A percentile compares a stretch with the other conserved stretches of the same genome.
phyloP scores from a whole-genome alignment of 2,113 vertebrate species.

The Caloenas nicobarica region DNA sequence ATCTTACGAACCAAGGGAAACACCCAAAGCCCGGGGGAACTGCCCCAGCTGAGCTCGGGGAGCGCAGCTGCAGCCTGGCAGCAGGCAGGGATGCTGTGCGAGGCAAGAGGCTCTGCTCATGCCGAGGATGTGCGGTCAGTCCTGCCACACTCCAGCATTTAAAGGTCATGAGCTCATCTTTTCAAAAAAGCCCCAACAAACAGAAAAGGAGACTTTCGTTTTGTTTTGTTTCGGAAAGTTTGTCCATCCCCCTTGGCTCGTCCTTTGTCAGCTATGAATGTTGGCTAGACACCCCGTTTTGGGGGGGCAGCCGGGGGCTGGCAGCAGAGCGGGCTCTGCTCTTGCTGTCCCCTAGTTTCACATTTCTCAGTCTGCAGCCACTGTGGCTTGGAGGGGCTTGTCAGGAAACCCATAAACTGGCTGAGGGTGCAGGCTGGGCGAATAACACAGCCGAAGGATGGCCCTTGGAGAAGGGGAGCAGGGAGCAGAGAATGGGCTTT shows the following conservation, averaged over 20 bases:
- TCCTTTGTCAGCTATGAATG: neutral
- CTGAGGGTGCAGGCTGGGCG: neutral
- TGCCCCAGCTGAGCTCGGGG: too few species aligned
- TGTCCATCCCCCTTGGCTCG: neutral
- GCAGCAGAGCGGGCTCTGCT: neutral
- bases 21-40: too few species aligned
- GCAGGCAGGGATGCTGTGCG: neutral
- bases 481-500: neutral
- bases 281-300: neutral
- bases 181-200: neutral
- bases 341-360: neutral
- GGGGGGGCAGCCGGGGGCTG: neutral
- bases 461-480: neutral
- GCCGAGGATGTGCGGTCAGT: neutral
- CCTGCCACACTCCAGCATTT: neutral
- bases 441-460: accelerated
- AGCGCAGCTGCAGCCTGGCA: neutral
- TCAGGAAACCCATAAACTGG: neutral
- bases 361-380: accelerated
- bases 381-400: neutral
- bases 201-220: neutral
- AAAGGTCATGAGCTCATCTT: neutral
- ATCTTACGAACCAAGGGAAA: accelerated
- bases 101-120: neutral
- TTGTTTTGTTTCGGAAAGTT: neutral